Evolutionary conservation across 2,888 invertebrate species (phyloP), one percentile per base, ranked within the genome.

Genomic region (Orthosia cruda): DNA sequence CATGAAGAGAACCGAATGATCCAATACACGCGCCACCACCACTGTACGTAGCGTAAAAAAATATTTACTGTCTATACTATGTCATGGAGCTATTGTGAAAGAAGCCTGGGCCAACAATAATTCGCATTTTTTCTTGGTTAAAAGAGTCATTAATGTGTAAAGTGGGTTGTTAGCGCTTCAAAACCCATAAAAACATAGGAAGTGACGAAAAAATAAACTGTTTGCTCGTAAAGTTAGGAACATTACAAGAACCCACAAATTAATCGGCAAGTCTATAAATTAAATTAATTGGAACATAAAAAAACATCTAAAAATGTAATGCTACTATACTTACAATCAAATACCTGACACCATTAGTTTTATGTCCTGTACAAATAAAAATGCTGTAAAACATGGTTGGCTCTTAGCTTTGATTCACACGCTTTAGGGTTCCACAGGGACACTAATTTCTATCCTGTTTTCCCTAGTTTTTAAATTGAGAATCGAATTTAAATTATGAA

Each of bases 301-400:
- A n/a, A 84, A 73, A 77, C 65, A 71, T 49, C 52, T 84, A 65
- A 76, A 80, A 59, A 58, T 74, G 52, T 64, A 80, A 61, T 63
- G 66, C 49, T 61, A 57, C 50, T 74, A 74, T 79, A 76, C 81
- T 73, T 74, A 65, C 69, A 77, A 75, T 79, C 68, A 79, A 74
- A 87, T 83, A 78, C 67, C 66, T 83, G 81, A 83, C 71, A 59
- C 81, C 77, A 77, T 86, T 83, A 76, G 71, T 81, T 85, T 76
- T 76, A 87, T 79, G 69, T 76, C 63, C 73, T 85, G 67, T 67
- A 78, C 65, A 76, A 70, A 71, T 74, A 85, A 76, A 84, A 86
- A 75, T 63, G 71, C 57, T 67, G 73, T 84, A 70, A 84, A 77
- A 79, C 77, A 76, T 13, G 12, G 20, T 62, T 55, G 32, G 5